phyloP scores from a whole-genome alignment of 2,888 invertebrate genomes.

The Acronicta leporina region DNA sequence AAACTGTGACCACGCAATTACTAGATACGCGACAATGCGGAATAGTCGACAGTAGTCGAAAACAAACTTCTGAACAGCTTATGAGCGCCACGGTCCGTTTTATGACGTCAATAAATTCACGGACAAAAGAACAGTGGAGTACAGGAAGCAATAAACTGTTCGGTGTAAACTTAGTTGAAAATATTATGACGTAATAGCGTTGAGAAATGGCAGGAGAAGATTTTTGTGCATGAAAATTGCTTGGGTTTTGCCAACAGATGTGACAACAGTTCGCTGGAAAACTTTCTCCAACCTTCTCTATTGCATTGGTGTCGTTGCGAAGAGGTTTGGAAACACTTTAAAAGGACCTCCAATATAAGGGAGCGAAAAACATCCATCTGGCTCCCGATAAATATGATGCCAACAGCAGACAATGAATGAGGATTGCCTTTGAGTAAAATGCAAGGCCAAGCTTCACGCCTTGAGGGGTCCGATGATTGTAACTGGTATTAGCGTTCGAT shows the following conservation, averaged over 20 bases:
- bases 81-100: constrained; percentile 39
- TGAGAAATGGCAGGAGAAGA: constrained; percentile 6
- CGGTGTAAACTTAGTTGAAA: constrained; percentile 41
- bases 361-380: no score
- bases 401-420: no score
- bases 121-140: constrained; percentile 50
- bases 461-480: no score
- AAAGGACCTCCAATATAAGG: no score
- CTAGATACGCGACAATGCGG: constrained; percentile 34
- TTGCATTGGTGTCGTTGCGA: no score
- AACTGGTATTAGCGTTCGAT: no score
- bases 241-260: constrained; percentile 4
- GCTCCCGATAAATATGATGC: no score
- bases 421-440: no score
- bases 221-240: not conserved
- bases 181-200: constrained; percentile 17
- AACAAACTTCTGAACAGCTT: constrained; percentile 50
- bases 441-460: no score
- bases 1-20: constrained; percentile 25
- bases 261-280: not conserved
- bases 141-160: constrained; percentile 44
- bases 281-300: not conserved
- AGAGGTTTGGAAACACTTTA: no score
- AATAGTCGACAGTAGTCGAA: constrained; percentile 35
- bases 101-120: constrained; percentile 52